phyloP scores from a whole-genome alignment of 64 coral and sea anemone species.

The Actinia tenebrosa region DNA sequence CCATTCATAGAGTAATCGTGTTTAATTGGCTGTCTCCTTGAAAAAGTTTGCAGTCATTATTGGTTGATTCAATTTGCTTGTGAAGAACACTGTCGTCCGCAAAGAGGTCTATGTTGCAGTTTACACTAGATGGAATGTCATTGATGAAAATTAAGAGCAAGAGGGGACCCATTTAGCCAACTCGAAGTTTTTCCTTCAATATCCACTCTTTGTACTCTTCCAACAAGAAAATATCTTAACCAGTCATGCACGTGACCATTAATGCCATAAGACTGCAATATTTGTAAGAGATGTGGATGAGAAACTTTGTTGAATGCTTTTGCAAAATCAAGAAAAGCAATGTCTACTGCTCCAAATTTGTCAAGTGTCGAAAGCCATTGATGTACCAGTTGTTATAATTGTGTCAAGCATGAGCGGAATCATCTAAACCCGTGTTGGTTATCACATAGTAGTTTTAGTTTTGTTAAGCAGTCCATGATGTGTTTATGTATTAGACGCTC shows the following conservation, averaged over 20 bases:
- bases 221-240: slow-evolving; percentile 13
- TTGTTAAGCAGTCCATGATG: slow-evolving; percentile 19
- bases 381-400: not conserved
- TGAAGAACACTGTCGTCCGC: slow-evolving; percentile 32
- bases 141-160: slow-evolving; percentile 22
- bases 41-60: slow-evolving; percentile 9
- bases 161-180: slow-evolving; percentile 4
- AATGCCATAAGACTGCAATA: slow-evolving; percentile 6
- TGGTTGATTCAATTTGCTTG: not conserved
- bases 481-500: slow-evolving; percentile 25
- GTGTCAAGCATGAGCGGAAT: slow-evolving; percentile 16
- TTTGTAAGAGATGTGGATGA: slow-evolving; percentile 16
- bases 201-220: slow-evolving; percentile 19
- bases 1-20: slow-evolving; percentile 19
- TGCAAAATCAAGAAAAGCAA: slow-evolving; percentile 17
- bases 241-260: not conserved
- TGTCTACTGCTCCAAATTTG: not conserved
- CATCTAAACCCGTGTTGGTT: slow-evolving; percentile 23
- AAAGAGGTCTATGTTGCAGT: slow-evolving; percentile 7
- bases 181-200: slow-evolving; percentile 18
- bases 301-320: slow-evolving; percentile 31
- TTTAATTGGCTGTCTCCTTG: slow-evolving; percentile 39
- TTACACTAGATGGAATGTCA: slow-evolving; percentile 10
- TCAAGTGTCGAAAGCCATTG: slow-evolving; percentile 2
- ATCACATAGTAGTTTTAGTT: not conserved